Conservation (phyloP, 2,113 vertebrate genomes). For the Picathartes gymnocephalus region DNA sequence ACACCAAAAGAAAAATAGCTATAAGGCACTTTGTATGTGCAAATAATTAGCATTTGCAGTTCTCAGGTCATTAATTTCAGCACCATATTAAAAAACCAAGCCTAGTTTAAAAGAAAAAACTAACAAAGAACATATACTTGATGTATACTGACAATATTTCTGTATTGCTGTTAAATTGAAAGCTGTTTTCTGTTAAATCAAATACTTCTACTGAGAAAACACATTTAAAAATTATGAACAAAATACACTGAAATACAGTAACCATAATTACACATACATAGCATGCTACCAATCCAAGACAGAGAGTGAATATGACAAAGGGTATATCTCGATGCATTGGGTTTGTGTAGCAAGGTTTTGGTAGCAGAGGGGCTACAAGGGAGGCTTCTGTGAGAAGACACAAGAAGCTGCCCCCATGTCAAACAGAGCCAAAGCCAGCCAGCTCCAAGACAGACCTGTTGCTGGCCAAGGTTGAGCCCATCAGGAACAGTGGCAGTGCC, state of each 20-base stretch:
- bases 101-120: not conserved
- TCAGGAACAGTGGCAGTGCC: not conserved
- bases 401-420: too few species aligned
- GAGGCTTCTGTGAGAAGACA: not conserved
- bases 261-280: not conserved
- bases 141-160: not conserved
- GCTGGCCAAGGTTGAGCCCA: not conserved
- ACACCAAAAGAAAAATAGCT: not conserved
- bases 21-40: not conserved
- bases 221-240: not conserved
- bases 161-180: not conserved
- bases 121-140: not conserved
- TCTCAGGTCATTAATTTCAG: not conserved
- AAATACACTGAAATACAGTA: not conserved
- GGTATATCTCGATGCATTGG: not conserved
- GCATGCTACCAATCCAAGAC: not conserved
- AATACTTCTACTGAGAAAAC: not conserved
- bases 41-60: not conserved
- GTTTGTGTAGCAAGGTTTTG: not conserved
- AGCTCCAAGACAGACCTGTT: not conserved
- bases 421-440: not conserved
- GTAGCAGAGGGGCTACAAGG: not conserved
- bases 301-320: not conserved
- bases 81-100: not conserved
- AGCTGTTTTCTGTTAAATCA: not conserved